Evolutionary conservation across 2,888 invertebrate species (phyloP), one percentile per base, ranked within the genome.

Genomic region (Tenthredo notha): DNA sequence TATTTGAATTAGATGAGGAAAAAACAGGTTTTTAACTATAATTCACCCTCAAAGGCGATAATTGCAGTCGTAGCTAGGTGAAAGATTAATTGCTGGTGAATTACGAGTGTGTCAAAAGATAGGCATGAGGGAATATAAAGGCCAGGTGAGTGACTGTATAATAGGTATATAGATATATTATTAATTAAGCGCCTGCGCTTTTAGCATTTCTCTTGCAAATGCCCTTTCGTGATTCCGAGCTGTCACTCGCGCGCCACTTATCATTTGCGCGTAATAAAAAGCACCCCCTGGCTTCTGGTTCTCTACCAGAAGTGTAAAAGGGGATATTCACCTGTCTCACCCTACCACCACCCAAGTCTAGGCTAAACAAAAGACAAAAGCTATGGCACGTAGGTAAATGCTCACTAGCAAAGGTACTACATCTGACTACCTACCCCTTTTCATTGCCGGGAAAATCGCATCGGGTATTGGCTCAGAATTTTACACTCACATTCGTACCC

Each of bases 241-340:
- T 50, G 77, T 54, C 77, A 77, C 54, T 50, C 25, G 25, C 54
- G 29, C 77, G 47, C 77, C 54, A 54, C 77, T 77, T 54, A 77
- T 77, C 47, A 77, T 77, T 77, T 77, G 77, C 77, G 43, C 77
- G 54, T 77, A 47, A 77, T 77, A 77, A 77, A 77, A 77, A 54
- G 50, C 54, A 77, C 77, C 37, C 29, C 67, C 67, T 67, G 6
- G 33, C 29, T 67, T 33, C 67, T 33, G 15, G 67, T 33, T 67
- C 33, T 33, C 15, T 43, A 25, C 43, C 74, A 21, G 74, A 74
- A 74, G 74, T 74, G 74, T 74, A 43, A 74, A 74, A 74, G 74
- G 25, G 74, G 74, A 74, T 54, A 77, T 77, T 77, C 77, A 77
- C 54, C 77, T 54, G 67, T 54, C 50, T 77, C 54, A 77, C 29